phyloP scores from a whole-genome alignment of 2,797 vertebrate species.

The Melanotaenia boesemani region DNA sequence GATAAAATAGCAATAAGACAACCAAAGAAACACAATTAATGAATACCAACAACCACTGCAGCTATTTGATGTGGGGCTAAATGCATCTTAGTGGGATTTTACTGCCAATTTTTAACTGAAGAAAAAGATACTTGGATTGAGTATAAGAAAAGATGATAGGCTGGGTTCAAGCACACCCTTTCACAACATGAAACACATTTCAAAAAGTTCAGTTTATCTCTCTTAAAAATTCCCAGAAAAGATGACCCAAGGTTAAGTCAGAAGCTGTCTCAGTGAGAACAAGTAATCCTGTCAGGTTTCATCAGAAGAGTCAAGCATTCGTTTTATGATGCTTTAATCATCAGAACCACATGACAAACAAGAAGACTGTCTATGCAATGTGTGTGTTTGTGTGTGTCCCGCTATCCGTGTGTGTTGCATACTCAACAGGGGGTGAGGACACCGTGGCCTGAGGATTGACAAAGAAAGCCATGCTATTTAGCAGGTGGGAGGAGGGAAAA shows the following conservation, averaged over 20 bases:
- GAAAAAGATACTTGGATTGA: not conserved
- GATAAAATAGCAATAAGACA: no score
- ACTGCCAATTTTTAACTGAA: not conserved
- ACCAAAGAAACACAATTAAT: no score
- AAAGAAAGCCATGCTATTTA: conserved; percentile 46
- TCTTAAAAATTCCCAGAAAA: not conserved
- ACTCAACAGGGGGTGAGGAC: conserved; percentile 21
- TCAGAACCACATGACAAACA: conserved; percentile 16
- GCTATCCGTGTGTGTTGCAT: not conserved
- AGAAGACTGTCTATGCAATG: conserved; percentile 2
- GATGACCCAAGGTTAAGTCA: conserved; percentile 5
- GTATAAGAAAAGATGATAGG: no score
- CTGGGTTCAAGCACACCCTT: not conserved
- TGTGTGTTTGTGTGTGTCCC: not conserved
- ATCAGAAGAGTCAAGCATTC: not conserved
- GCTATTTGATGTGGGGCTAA: no score
- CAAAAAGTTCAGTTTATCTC: not conserved
- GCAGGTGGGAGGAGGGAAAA: conserved; percentile 29
- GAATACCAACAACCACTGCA: no score
- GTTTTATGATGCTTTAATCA: conserved; percentile 4
- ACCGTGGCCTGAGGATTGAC: conserved; percentile 26
- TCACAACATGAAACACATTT: not conserved
- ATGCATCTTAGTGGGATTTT: no score
- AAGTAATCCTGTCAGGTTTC: conserved; percentile 12
- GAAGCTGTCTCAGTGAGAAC: conserved; percentile 1